phyloP scores from a whole-genome alignment of 2,888 invertebrate genomes.

The Eristalinus sepulchralis region DNA sequence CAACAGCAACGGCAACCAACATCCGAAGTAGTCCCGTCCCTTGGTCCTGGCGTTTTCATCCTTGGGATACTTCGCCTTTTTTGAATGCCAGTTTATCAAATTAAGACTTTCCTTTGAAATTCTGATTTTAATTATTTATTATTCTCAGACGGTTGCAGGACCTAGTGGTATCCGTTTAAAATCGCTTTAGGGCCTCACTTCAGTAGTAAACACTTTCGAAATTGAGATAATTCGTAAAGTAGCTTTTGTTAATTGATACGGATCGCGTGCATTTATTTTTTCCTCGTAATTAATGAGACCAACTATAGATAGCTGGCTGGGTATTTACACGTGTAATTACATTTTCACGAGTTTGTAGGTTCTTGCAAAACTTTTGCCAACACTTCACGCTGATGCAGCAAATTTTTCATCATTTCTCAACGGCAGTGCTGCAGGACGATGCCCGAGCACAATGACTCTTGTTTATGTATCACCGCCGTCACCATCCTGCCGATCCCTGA shows the following conservation, averaged over 20 bases:
- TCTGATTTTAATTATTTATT: constrained; percentile 1
- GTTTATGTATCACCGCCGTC: constrained; percentile 13
- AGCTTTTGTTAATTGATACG: neutral
- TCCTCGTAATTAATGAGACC: neutral
- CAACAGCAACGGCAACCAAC: too few species aligned
- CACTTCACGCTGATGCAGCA: neutral
- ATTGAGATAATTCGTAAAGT: neutral
- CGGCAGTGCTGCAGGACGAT: neutral
- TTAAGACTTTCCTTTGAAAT: constrained; percentile 11
- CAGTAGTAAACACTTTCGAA: neutral
- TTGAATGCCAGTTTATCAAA: constrained; percentile 29
- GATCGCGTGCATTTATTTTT: neutral
- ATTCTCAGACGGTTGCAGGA: neutral
- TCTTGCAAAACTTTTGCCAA: too few species aligned
- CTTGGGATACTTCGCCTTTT: neutral
- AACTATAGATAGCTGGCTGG: neutral
- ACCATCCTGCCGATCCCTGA: constrained; percentile 5
- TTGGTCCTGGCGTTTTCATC: neutral
- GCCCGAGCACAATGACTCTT: neutral
- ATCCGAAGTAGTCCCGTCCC: neutral
- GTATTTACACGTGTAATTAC: neutral
- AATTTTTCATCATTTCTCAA: neutral
- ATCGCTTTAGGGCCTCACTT: neutral
- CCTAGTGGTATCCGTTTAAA: neutral
- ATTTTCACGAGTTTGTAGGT: neutral